Evolutionary conservation across 2,888 invertebrate species (phyloP), one percentile per base, ranked within the genome.

Genomic region (Pyralis farinalis): DNA sequence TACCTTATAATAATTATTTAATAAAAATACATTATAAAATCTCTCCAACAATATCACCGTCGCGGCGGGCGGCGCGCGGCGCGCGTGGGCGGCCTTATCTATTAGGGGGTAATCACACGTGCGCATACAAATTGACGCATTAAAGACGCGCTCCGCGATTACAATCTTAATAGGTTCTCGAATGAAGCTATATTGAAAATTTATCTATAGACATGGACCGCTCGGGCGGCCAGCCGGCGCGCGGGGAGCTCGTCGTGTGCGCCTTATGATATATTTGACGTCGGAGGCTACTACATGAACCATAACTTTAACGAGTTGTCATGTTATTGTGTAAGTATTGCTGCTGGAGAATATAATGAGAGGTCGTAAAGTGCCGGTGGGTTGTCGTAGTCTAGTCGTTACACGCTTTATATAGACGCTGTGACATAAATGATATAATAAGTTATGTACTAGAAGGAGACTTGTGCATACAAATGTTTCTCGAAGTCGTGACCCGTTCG

Each of bases 71-170:
- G 43, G 36, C 51, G 55, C 35, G n/a, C n/a, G 43, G 16, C 37
- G 59, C 52, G 71, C 58, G 67, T 65, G 58, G 71, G 71, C 53
- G 58, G 60, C 64, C 60, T 67, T 75, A 72, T 75, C 75, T 70
- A 59, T 65, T 60, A 63, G 47, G 70, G 53, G 55, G 62, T 51
- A 70, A 65, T 71, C 81, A 71, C 75, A 71, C 71, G 70, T 66
- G 64, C 72, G 82, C 81, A 81, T 82, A 81, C 77, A 75, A 78
- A 83, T 81, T 66, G 80, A 68, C 62, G 64, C 66, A 81, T 80
- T 83, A 79, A 43, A 63, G 59, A 58, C 65, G 63, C 59, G 58
- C 45, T 53, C 53, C 52, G 37, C 63, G 73, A 80, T 77, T 68
- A 66, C 62, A 58, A 76, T 77, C 77, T 75, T 65, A 73, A 77